phyloP scores from a whole-genome alignment of 2,888 invertebrate genomes.

The Dryobota labecula region DNA sequence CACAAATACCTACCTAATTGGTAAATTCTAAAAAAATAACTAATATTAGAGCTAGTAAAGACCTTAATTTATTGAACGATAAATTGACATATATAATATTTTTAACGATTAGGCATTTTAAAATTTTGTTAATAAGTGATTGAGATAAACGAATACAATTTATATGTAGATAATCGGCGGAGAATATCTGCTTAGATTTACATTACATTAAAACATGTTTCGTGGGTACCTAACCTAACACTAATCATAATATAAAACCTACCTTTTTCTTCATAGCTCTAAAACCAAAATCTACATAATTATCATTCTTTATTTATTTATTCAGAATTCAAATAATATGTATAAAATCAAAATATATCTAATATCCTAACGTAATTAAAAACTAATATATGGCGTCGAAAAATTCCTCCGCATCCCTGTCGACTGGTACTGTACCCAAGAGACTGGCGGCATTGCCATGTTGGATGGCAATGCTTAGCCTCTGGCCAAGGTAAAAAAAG shows the following conservation, averaged over 20 bases:
- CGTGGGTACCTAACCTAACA: neutral
- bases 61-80: neutral
- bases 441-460: too few relatives aligned
- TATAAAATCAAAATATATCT: too few relatives aligned
- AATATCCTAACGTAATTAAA: too few relatives aligned
- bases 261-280: too few relatives aligned
- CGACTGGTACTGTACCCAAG: too few relatives aligned
- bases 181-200: constrained; percentile 1
- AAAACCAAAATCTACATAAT: too few relatives aligned
- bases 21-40: neutral
- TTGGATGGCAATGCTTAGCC: too few relatives aligned
- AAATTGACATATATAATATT: constrained; percentile 11
- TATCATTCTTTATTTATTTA: too few relatives aligned
- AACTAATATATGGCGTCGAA: too few relatives aligned
- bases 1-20: neutral
- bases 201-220: neutral
- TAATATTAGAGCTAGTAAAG: neutral
- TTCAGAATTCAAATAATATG: too few relatives aligned
- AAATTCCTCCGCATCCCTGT: too few relatives aligned
- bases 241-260: neutral
- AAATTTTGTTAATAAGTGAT: constrained; percentile 8
- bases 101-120: neutral
- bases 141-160: constrained; percentile 23
- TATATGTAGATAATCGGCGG: neutral
- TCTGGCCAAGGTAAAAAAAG: too few relatives aligned